These are phyloP conservation scores for Acleris laterana DNA, from an alignment of 2,888 invertebrate species.

Conservation along the genomic window DNA sequence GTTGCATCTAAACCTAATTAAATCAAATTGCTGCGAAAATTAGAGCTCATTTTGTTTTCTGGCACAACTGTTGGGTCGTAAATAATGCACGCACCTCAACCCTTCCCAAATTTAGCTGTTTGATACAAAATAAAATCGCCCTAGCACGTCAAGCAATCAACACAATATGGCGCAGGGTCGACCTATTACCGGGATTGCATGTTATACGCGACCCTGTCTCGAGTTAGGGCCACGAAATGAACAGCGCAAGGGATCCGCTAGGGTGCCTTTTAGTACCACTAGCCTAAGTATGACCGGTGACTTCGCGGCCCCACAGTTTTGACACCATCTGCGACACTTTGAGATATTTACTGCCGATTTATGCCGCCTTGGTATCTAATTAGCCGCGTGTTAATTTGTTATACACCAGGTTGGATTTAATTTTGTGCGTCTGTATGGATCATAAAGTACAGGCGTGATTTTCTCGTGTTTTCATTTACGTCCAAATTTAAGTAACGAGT, in stretches of 20 bases:
- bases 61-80: slow-evolving; percentile 63
- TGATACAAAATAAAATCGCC: slow-evolving; percentile 77
- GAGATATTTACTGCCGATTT: slow-evolving; percentile 71
- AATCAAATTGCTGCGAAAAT: slow-evolving; percentile 41
- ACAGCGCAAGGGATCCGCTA: slow-evolving; percentile 12
- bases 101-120: slow-evolving; percentile 63
- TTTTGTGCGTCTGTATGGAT: slow-evolving; percentile 26
- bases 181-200: slow-evolving; percentile 72
- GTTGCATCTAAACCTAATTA: slow-evolving; percentile 45
- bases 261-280: background rate
- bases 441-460: slow-evolving; percentile 20
- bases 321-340: slow-evolving; percentile 69
- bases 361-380: slow-evolving; percentile 64
- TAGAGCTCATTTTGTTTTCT: slow-evolving; percentile 32
- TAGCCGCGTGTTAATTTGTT: slow-evolving; percentile 47
- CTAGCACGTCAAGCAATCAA: slow-evolving; percentile 74
- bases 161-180: slow-evolving; percentile 77
- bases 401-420: slow-evolving; percentile 39
- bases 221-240: slow-evolving; percentile 49
- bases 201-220: slow-evolving; percentile 68
- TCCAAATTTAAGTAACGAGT: background rate
- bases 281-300: slow-evolving; percentile 26
- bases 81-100: slow-evolving; percentile 73
- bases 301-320: slow-evolving; percentile 50
- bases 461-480: background rate